Evolutionary conservation across 1,140 invertebrate species (phyloP).

Genomic region (Tetramorium simillimum): DNA sequence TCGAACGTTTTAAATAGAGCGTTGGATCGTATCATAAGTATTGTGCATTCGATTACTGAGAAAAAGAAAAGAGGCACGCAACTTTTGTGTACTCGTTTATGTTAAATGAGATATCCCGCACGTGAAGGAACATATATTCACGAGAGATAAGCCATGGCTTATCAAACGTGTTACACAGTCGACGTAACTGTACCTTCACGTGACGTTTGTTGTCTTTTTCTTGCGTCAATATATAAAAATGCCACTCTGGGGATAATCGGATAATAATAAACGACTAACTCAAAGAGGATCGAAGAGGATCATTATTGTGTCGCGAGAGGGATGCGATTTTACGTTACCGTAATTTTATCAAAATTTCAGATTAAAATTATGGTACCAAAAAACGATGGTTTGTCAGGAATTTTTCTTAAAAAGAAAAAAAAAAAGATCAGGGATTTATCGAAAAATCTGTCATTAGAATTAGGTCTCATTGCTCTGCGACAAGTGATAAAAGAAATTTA

Average conservation of each 20-base stretch:
- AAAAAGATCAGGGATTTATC: neutral
- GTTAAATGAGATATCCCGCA: neutral
- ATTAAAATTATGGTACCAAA: neutral
- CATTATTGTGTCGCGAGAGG: neutral
- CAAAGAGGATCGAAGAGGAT: no score
- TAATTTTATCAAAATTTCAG: neutral
- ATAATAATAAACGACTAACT: neutral
- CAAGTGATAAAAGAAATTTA: neutral
- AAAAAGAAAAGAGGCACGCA: neutral
- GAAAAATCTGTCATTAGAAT: neutral
- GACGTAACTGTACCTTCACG: neutral
- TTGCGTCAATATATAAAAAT: constrained; percentile 11
- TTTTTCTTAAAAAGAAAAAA: neutral
- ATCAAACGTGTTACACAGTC: neutral
- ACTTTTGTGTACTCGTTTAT: neutral
- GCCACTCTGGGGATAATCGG: neutral
- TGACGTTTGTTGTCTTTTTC: neutral
- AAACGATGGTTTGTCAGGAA: neutral
- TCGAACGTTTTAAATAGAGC: neutral
- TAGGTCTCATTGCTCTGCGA: neutral
- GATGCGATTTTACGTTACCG: neutral
- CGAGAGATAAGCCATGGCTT: neutral
- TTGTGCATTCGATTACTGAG: neutral
- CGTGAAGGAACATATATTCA: neutral
- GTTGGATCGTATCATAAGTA: neutral